Percentiles rank a stretch among this genome's conserved stretches.
phyloP scores from a whole-genome alignment of 64 coral and sea anemone species.

The Hydrozoanthus tunicans region DNA sequence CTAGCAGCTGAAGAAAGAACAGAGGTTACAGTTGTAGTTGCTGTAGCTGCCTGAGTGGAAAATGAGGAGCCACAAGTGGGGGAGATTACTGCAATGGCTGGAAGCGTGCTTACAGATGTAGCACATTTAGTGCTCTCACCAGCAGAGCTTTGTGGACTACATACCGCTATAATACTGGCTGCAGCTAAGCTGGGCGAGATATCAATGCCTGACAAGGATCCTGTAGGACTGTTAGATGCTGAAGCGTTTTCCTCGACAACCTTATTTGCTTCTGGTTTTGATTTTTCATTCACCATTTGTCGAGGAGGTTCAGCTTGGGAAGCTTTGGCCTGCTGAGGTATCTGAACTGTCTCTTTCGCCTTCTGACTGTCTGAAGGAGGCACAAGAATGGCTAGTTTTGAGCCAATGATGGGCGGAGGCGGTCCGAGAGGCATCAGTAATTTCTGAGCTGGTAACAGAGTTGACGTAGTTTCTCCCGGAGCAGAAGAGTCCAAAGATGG shows the following conservation, averaged over 20 bases:
- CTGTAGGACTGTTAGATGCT: constrained; percentile 20
- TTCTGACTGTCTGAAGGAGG: constrained; percentile 33
- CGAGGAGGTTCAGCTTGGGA: neutral
- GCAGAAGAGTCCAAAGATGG: neutral
- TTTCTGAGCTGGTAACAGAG: constrained; percentile 25
- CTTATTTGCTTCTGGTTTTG: constrained; percentile 14
- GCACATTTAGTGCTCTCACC: constrained; percentile 10
- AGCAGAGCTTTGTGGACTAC: constrained; percentile 39
- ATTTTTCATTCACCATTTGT: neutral
- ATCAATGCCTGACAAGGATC: constrained; percentile 39
- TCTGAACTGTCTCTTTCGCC: neutral
- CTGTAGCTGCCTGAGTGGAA: neutral
- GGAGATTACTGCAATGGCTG: neutral
- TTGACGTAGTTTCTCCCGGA: neutral
- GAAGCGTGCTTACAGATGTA: neutral
- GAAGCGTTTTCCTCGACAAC: constrained; percentile 8
- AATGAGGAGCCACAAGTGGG: neutral
- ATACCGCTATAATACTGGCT: constrained; percentile 55
- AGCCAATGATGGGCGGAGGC: constrained; percentile 41
- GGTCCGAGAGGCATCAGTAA: constrained; percentile 29
- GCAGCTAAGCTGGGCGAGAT: constrained; percentile 61
- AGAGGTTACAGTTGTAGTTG: neutral
- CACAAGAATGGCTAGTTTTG: constrained; percentile 43
- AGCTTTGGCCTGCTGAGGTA: neutral
- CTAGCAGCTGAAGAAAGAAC: neutral